A percentile compares a stretch with the other conserved stretches of the same genome.
Evolutionary conservation across 2,888 invertebrate genomes (phyloP).

Genomic region (Stenodera caucasica): DNA sequence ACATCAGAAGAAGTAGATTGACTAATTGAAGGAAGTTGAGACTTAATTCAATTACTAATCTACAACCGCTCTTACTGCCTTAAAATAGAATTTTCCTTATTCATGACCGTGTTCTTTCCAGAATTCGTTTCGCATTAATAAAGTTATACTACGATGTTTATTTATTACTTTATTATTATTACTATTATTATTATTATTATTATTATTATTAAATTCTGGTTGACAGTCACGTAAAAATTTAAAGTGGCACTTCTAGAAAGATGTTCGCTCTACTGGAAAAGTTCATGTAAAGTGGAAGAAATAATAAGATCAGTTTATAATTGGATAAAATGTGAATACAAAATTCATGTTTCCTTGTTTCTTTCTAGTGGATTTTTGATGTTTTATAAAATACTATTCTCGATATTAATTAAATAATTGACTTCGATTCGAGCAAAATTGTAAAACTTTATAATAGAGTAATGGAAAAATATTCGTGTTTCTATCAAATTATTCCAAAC

Average conservation of each 20-base stretch:
- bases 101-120: neutral
- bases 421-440: no score
- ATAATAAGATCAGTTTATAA: constrained; percentile 4
- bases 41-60: neutral
- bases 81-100: neutral
- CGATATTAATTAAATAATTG: no score
- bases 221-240: constrained; percentile 3
- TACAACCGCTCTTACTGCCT: neutral
- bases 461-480: neutral
- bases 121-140: constrained; percentile 5
- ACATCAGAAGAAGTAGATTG: neutral
- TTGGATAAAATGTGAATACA: neutral
- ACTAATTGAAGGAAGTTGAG: neutral
- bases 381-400: no score
- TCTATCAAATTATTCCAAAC: neutral
- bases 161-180: neutral
- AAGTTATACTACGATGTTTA: neutral
- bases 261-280: neutral
- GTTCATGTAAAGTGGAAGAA: neutral
- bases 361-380: neutral
- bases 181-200: no score
- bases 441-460: no score
- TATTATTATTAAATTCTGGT: neutral
- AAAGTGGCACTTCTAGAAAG: neutral
- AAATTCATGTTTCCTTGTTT: neutral